Base-by-base conservation (phyloP, 2,888 invertebrate genomes). In the Prenolepis imparis region DNA sequence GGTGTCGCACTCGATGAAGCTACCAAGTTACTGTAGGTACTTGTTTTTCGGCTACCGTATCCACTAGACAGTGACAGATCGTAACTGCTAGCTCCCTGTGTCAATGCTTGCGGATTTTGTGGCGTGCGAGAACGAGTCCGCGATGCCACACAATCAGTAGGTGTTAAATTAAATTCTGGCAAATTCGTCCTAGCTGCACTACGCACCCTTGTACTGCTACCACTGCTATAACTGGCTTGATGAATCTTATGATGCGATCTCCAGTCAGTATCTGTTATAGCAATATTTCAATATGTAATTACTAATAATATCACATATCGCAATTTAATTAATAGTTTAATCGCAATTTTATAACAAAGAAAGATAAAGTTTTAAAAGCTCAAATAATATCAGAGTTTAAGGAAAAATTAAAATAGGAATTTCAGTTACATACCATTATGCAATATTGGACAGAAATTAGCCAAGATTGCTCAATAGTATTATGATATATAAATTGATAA, bases 71-170 rank as follows among this genome's bases (percentile, higher is more conserved):
- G 83, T 57, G 93, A 90, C 63, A 93, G 88, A 88, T 94, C 93
- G 78, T 89, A 91, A 85, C 85, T 91, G 74, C 86, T 92, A 81
- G 88, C 92, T 85, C 90, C 90, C 82, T 92, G 93, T 24, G 89
- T 84, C 63, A 90, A 91, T 78, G 83, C 90, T 89, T 93, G 93
- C 28, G 93, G 90, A 90, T 91, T 93, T 87, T 94, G 94, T 52
- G 92, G 93, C n/a, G 94, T 94, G 84, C 94, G 93, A 66, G 94
- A 94, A 85, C 94, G 93, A 66, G 94, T 94, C 68, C 94, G 92
- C 44, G 94, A 93, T 28, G 94, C 94, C 36, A 94, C 94, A 74
- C 94, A 94, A 88, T 94, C 94, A 70, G 94, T 90, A 68, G 93
- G 91, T 57, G 92, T 90, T 87, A 92, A 91, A 90, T 93, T 93